A percentile compares a stretch with the other conserved stretches of the same genome.
These are phyloP conservation scores for Papilio glaucus DNA, from an alignment of 1,140 invertebrate species.

Conservation along the genomic window DNA sequence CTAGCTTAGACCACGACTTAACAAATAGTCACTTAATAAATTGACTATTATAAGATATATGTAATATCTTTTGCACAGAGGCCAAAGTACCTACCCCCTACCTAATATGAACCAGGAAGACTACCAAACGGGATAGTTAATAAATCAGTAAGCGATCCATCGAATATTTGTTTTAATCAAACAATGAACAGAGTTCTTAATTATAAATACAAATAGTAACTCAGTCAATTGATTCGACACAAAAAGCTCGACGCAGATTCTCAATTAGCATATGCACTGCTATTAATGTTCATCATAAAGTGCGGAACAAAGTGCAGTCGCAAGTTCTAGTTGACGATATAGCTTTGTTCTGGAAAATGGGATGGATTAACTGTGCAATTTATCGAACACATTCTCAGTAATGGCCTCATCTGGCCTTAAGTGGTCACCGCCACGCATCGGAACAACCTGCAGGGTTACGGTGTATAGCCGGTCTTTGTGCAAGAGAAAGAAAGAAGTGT, in stretches of 20 bases:
- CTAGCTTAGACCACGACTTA: too few species aligned
- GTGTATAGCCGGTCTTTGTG: too few species aligned
- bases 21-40: too few species aligned
- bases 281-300: constrained; percentile 3
- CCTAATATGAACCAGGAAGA: background rate
- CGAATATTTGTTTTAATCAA: background rate
- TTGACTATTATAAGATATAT: too few species aligned
- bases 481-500: too few species aligned
- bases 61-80: too few species aligned
- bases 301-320: constrained; percentile 11
- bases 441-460: too few species aligned
- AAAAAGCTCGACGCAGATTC: constrained; percentile 5
- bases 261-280: constrained; percentile 6
- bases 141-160: background rate
- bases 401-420: background rate
- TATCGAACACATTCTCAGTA: too few species aligned
- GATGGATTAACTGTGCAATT: background rate
- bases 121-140: background rate
- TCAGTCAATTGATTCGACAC: constrained; percentile 14
- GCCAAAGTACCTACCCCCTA: too few species aligned
- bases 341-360: too few species aligned
- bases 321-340: background rate
- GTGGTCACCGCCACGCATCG: background rate
- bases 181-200: background rate
- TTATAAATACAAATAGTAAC: background rate